These are phyloP conservation scores for Megaceryle torquata DNA, from an alignment of 2,113 vertebrate species.

Conservation along the genomic window DNA sequence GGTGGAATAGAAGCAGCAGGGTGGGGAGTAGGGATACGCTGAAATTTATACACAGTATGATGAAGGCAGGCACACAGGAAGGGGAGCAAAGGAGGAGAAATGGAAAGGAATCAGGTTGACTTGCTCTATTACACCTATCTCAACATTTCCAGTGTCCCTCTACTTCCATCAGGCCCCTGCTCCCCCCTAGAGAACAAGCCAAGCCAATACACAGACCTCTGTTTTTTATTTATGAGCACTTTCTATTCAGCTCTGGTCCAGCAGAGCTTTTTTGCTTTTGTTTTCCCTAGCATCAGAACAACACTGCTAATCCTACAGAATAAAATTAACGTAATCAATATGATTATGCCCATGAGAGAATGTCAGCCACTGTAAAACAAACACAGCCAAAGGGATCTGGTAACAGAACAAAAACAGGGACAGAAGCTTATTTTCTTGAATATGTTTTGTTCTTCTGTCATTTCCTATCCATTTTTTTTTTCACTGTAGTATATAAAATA, in stretches of 20 bases:
- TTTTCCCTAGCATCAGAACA: not conserved
- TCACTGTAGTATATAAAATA: not conserved
- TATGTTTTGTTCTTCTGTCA: not conserved
- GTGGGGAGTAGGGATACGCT: not conserved
- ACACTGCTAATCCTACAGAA: not conserved
- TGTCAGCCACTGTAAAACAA: not conserved
- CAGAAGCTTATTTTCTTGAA: not conserved
- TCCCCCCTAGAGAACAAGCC: not conserved
- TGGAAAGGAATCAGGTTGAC: not conserved
- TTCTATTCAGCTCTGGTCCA: not conserved
- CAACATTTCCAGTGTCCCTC: not conserved
- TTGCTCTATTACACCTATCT: not conserved
- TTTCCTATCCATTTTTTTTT: not conserved
- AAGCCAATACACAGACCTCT: not conserved
- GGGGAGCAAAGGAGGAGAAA: not conserved
- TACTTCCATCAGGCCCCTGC: not conserved
- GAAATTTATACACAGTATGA: not conserved
- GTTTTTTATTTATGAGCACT: not conserved
- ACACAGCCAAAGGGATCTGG: not conserved
- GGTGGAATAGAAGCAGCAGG: not conserved
- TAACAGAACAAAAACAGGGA: not conserved
- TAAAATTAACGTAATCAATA: not conserved
- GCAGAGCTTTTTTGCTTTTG: not conserved
- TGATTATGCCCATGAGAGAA: not conserved
- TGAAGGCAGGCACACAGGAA: not conserved